Evolutionary conservation across 2,888 invertebrate genomes (phyloP).

Genomic region (Sinodicranocentrus sp.): DNA sequence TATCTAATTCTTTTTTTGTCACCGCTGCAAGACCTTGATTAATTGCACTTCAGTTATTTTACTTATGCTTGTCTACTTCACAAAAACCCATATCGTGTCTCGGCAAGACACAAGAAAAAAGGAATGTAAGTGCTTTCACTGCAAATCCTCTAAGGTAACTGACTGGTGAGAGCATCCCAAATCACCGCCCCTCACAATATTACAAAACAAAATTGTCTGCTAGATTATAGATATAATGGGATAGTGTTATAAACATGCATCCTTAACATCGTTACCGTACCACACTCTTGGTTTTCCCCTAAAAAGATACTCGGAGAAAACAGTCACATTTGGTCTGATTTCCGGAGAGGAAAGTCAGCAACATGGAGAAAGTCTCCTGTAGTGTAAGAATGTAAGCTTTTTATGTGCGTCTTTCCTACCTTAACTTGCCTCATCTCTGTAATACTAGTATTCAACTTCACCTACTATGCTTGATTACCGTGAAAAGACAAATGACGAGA

Average conservation of each 20-base stretch:
- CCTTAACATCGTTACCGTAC: no score
- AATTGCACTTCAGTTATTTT: slow-evolving; percentile 11
- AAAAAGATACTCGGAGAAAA: slow-evolving; percentile 3
- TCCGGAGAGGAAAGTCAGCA: neutral
- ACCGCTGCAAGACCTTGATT: slow-evolving; percentile 2
- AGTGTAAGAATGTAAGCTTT: no score
- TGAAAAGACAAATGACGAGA: slow-evolving; percentile 15
- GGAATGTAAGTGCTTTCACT: slow-evolving; percentile 4
- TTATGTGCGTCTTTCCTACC: neutral
- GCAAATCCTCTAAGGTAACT: neutral
- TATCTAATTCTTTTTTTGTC: slow-evolving; percentile 9
- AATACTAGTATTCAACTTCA: neutral
- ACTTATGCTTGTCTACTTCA: neutral
- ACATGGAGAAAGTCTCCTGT: neutral
- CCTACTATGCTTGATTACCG: neutral
- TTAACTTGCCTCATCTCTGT: neutral
- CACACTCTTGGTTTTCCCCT: neutral
- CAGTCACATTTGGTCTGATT: slow-evolving; percentile 14
- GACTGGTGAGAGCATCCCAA: neutral
- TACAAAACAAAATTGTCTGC: slow-evolving; percentile 6
- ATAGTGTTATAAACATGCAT: no score
- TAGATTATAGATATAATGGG: neutral
- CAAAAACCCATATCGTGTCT: neutral
- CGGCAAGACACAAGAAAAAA: neutral
- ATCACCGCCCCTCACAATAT: slow-evolving; percentile 2